A percentile compares a stretch with the other conserved stretches of the same genome.
These are phyloP conservation scores for Malachius bipustulatus DNA, from an alignment of 2,888 invertebrate genomes.

Conservation along the genomic window DNA sequence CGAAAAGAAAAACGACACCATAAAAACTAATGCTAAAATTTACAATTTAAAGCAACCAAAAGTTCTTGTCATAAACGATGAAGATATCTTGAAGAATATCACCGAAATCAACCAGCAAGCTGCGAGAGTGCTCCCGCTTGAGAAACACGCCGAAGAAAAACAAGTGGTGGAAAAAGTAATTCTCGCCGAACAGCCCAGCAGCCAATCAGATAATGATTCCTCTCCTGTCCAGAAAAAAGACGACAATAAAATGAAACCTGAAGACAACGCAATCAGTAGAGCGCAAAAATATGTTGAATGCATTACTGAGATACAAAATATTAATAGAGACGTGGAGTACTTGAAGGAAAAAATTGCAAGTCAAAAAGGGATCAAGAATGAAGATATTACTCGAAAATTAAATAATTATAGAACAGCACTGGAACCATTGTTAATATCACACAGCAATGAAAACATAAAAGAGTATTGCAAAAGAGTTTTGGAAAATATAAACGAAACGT, in stretches of 20 bases:
- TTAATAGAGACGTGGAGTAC: slow-evolving; percentile 1
- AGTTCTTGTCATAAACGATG: slow-evolving; percentile 1
- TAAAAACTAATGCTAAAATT: not conserved
- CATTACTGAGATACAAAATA: not conserved
- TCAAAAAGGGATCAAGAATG: not conserved
- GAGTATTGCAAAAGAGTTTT: not conserved
- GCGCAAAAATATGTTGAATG: not conserved
- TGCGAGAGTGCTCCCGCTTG: too few relatives aligned
- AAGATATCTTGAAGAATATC: not conserved
- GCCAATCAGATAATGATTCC: not conserved
- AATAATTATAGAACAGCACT: not conserved
- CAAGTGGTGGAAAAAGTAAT: not conserved
- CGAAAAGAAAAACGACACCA: not conserved
- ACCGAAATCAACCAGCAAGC: not conserved
- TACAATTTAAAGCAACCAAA: not conserved
- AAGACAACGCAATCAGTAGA: not conserved
- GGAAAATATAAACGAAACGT: slow-evolving; percentile 1
- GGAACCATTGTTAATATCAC: not conserved
- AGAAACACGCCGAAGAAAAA: too few relatives aligned
- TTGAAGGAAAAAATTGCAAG: slow-evolving; percentile 1
- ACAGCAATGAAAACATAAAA: not conserved
- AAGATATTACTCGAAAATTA: not conserved
- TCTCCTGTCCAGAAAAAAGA: not conserved
- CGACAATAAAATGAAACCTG: not conserved
- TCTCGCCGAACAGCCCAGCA: not conserved